Base-by-base conservation (phyloP, 2,113 vertebrate genomes). In the Etheostoma cragini region DNA sequence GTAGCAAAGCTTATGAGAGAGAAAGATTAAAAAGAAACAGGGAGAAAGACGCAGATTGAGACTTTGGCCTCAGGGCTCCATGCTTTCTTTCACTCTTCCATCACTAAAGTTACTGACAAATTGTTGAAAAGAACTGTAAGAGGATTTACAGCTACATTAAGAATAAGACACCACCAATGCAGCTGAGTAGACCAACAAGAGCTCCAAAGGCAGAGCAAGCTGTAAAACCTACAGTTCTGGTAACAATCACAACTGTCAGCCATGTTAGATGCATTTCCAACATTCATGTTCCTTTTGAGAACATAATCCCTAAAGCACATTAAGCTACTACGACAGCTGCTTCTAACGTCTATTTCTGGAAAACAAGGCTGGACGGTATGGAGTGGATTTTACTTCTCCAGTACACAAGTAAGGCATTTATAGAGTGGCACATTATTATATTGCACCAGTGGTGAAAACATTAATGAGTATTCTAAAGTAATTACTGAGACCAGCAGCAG, bases 121-220 rank as follows among this genome's bases (percentile, higher is more conserved):
- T 68, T 71, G 56, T 81, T 75, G 33, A 62, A 77, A 64, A 83
- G 64, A 69, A 38, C 16, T 21, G 1, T 77, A 85, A 84, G 76
- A 80, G 78, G 84, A 86, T 88, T 90, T 85, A 80, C 61, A 64
- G 81, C 71, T 84, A 75, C 85, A 91, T 91, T 91, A 92, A 69
- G 72, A 83, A 82, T 76, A 86, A 87, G 81, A 80, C 61, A 85
- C 69, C 71, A 58, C 3, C 47, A 78, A 60, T 64, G 73, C 72
- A 79, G 72, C 63, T 68, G 46, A 70, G 47, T 4, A 66, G 53
- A 67, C 49, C 35, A 77, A 80, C 72, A 78, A 50, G 30, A 72
- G 42, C 75, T 64, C 35, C 66, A 46, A 77, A 84, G 49, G 78
- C 67, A 72, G 67, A 49, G 16, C 15, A 46, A 72, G 56, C 72